Evolutionary conservation across 2,888 invertebrate genomes (phyloP).

Genomic region (Corbicula japonica): DNA sequence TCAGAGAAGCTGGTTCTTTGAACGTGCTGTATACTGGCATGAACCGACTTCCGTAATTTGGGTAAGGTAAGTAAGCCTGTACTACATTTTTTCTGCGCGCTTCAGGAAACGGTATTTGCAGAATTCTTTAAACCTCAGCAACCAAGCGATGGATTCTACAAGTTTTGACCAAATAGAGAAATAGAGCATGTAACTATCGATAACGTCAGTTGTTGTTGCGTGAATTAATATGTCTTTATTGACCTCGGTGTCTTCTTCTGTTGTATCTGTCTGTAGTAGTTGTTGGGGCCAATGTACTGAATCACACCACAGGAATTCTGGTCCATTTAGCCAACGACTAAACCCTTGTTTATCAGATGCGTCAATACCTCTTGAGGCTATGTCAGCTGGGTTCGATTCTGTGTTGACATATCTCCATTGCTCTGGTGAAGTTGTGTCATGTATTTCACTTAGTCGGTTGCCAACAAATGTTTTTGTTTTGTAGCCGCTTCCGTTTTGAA

Average conservation of each 20-base stretch:
- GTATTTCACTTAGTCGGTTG: constrained; percentile 47
- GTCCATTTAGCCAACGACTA: constrained; percentile 12
- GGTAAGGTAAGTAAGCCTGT: neutral
- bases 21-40: constrained; percentile 13
- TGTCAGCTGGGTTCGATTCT: constrained; percentile 31
- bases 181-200: neutral
- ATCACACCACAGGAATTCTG: neutral
- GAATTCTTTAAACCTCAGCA: constrained; percentile 4
- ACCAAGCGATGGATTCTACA: constrained; percentile 15
- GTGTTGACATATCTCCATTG: constrained; percentile 23
- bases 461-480: constrained; percentile 64
- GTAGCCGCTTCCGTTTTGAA: too few species aligned
- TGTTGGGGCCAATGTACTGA: neutral
- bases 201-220: neutral
- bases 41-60: constrained; percentile 7
- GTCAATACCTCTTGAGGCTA: constrained; percentile 33
- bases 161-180: constrained; percentile 26
- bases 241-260: constrained; percentile 24
- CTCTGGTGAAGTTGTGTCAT: constrained; percentile 18
- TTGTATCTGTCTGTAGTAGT: neutral
- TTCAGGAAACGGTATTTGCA: neutral
- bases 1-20: constrained; percentile 20
- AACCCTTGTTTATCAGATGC: neutral
- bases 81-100: neutral
- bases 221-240: neutral